A percentile compares a stretch with the other conserved stretches of the same genome.
phyloP scores from a whole-genome alignment of 2,797 vertebrate genomes.

The Enteromius afrohamiltoni region DNA sequence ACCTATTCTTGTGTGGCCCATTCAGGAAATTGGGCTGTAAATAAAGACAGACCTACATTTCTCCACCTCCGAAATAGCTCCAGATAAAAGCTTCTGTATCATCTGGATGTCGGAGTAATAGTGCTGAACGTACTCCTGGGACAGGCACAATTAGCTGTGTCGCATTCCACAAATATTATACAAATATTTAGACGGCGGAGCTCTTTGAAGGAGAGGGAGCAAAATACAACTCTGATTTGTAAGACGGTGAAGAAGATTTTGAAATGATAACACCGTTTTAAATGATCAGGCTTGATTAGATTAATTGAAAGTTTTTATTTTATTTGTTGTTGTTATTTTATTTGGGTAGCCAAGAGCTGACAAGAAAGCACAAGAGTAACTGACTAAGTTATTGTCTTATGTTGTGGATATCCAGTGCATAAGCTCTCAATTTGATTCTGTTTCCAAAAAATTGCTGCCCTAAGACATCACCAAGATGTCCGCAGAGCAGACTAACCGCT shows the following conservation, averaged over 20 bases:
- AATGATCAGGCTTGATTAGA: constrained; percentile 11
- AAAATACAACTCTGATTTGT: constrained; percentile 50
- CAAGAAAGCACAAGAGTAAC: not conserved
- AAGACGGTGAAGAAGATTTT: not conserved
- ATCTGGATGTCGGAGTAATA: constrained; percentile 65
- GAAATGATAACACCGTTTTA: constrained; percentile 4
- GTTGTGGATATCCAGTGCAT: not conserved
- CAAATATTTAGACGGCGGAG: constrained; percentile 67
- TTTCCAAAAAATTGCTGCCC: not conserved
- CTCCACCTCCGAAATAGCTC: constrained; percentile 41
- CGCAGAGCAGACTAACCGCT: not conserved
- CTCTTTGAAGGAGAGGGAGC: constrained; percentile 68
- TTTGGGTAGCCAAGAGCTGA: not conserved
- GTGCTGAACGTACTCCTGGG: constrained; percentile 60
- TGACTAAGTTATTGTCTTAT: not conserved
- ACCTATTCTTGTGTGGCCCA: constrained; percentile 50
- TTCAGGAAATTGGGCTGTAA: constrained; percentile 58
- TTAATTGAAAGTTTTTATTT: not conserved
- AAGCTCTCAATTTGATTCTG: not conserved
- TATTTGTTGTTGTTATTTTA: not conserved
- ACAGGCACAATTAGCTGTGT: constrained; percentile 67
- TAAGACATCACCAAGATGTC: not conserved
- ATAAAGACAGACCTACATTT: constrained; percentile 47
- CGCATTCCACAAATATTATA: constrained; percentile 69
- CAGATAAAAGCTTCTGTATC: constrained; percentile 63